Evolutionary conservation across 2,888 invertebrate species (phyloP), one percentile per base, ranked within the genome.

Genomic region (Tryphoninae sp.): DNA sequence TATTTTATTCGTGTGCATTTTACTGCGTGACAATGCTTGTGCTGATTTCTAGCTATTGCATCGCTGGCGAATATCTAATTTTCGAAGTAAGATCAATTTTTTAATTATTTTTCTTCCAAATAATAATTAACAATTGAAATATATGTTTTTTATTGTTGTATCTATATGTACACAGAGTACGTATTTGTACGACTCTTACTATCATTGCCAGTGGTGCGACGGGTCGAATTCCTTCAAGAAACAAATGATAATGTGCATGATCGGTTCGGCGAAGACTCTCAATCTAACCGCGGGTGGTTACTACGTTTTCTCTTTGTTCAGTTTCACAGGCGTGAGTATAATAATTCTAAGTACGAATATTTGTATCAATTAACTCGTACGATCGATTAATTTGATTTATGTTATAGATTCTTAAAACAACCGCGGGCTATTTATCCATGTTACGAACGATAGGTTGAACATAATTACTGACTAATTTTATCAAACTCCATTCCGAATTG

Each of bases 211-310:
- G 11, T 80, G 80, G 80, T 51, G 49, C 16, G 74, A 74, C 22
- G 26, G 75, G 40, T 59, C 80, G 8, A 65, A 19, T 33, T 33
- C 55, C 33, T 75, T 71, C 16, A 74, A 71, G 16, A 80, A 80
- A 51, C 75, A 74, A n/a, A n/a, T 80, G 33, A 69, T 71, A 49
- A 74, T 75, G 23, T 80, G 75, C 45, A 62, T 80, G 74, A 80
- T 80, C 13, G 69, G 80, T 19, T 69, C 79, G 16, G 71, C 58
- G 9, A 80, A 62, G 61, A 68, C 79, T 45, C 61, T 80, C 1
- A 33, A 62, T 49, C 74, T 80, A 26, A 80, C 49, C 23, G 79
- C 58, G 16, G 79, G 79, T 16, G 79, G 79, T 11, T 80, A 49
- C 45, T 80, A 80, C 45, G 55, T 23, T 9, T 80, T 80, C 40